phyloP scores from a whole-genome alignment of 2,888 invertebrate genomes.

The Colletes collaris region DNA sequence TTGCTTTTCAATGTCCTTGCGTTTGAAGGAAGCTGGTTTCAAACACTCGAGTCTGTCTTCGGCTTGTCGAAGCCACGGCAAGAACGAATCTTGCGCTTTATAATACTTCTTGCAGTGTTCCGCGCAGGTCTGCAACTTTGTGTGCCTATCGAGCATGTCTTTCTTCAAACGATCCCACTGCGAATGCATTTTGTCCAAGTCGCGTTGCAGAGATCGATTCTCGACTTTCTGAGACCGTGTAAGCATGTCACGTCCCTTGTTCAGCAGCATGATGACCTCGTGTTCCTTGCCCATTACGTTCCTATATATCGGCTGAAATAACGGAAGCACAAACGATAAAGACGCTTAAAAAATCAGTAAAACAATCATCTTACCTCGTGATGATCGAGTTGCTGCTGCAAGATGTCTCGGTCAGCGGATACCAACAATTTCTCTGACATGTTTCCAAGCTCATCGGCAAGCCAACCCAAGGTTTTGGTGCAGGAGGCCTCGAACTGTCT shows the following conservation, averaged over 20 bases:
- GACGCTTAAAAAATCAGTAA: not conserved
- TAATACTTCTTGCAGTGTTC: constrained; percentile 96
- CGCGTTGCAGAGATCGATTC: constrained; percentile 88
- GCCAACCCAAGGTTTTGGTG: constrained; percentile 94
- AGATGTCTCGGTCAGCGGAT: constrained; percentile 92
- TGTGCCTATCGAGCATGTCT: constrained; percentile 93
- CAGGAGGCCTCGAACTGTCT: constrained; percentile 95
- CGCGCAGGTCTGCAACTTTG: constrained; percentile 91
- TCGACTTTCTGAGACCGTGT: constrained; percentile 83
- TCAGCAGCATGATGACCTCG: constrained; percentile 96
- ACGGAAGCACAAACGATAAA: not conserved
- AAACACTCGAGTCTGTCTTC: constrained; percentile 93
- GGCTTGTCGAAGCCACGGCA: constrained; percentile 94
- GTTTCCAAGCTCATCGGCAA: constrained; percentile 90
- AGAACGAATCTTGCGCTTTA: constrained; percentile 91
- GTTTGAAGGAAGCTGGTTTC: constrained; percentile 91
- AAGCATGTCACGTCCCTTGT: constrained; percentile 92
- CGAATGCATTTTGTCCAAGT: constrained; percentile 94
- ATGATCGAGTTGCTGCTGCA: constrained; percentile 94
- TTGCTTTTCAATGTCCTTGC: constrained; percentile 94
- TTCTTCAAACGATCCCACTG: constrained; percentile 96
- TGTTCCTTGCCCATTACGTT: constrained; percentile 95
- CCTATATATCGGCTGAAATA: constrained; percentile 89
- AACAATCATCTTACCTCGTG: constrained; percentile 86
- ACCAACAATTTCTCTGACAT: constrained; percentile 91